A percentile compares a stretch with the other conserved stretches of the same genome.
These are phyloP conservation scores for Lethrus apterus DNA, from an alignment of 1,140 invertebrate genomes.

Conservation along the genomic window DNA sequence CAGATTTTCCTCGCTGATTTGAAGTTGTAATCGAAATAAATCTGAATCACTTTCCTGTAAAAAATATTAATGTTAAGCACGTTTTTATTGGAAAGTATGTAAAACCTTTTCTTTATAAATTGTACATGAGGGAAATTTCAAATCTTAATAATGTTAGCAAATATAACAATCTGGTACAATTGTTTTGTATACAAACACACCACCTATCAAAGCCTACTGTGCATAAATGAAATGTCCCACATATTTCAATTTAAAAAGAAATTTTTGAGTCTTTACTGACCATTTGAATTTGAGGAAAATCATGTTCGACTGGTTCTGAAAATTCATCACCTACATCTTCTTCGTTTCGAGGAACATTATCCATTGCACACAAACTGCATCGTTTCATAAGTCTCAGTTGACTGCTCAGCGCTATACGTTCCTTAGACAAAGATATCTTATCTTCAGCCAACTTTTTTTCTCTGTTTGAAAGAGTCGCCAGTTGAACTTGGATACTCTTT, in stretches of 20 bases:
- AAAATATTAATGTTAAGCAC: too few species aligned
- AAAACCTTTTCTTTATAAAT: too few species aligned
- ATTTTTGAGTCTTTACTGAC: too few species aligned
- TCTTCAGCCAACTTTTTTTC: slow-evolving; percentile 38
- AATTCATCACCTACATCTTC: not conserved
- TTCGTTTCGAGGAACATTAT: not conserved
- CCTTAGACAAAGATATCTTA: slow-evolving; percentile 35
- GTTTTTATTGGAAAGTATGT: too few species aligned
- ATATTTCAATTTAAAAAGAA: too few species aligned
- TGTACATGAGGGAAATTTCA: too few species aligned
- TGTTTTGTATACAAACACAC: too few species aligned
- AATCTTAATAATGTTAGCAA: too few species aligned
- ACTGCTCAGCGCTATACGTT: slow-evolving; percentile 23
- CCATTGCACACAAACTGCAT: slow-evolving; percentile 16
- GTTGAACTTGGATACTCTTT: slow-evolving; percentile 31
- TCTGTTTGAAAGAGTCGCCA: slow-evolving; percentile 24
- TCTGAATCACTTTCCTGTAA: slow-evolving; percentile 5
- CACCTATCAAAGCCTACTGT: too few species aligned
- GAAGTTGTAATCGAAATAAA: not conserved
- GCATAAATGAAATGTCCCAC: too few species aligned
- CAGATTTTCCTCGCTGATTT: slow-evolving; percentile 8
- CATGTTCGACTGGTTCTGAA: not conserved
- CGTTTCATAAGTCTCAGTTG: slow-evolving; percentile 10
- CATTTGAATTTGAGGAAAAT: not conserved
- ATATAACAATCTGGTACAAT: too few species aligned